Evolutionary conservation across 2,113 vertebrate species (phyloP), one percentile per base, ranked within the genome.

Genomic region (Tupaia tana): DNA sequence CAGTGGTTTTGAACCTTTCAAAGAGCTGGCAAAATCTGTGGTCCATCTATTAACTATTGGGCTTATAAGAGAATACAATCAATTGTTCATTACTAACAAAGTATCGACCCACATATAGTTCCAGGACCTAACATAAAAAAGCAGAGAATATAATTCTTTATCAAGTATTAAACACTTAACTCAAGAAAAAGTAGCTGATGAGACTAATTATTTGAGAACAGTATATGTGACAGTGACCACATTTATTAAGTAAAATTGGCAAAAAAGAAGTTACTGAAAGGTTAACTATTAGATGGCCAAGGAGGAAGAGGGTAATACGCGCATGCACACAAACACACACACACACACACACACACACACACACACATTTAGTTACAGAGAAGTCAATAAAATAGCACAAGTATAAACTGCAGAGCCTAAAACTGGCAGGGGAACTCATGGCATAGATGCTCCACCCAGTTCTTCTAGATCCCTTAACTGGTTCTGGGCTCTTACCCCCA

Each of bases 1-100:
- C 84, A 67, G 52, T 85, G 70, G 82, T 66, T 90, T 70, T 92
- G 82, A 86, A 91, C 34, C 27, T 95, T 95, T 73, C 27, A 64
- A 67, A 89, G 82, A 95, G 81, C 88, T 92, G 93, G 96, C 96
- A 87, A 86, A 96, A 96, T 84, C 24, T 81, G 87, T 75, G 58
- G 31, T 43, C 74, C 9, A 64, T 59, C 75, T 80, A n/a, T 61
- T 89, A 43, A 89, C 34, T 69, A 58, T 4, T 19, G 43, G 63
- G 59, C 59, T 78, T 64, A n/a, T 71, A 66, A 34, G 20, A 31
- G 85, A 88, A 86, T 75, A 31, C 63, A 79, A 92, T 20, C 80
- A 64, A 67, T 31, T 24, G 64, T 80, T 93, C 81, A 92, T 90
- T 79, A 89, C 79, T 88, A 90, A 81, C 54, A 82, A 61, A 54